A percentile compares a stretch with the other conserved stretches of the same genome.
Evolutionary conservation across 2,888 invertebrate species (phyloP).

Genomic region (Hypselothyrea guttata): DNA sequence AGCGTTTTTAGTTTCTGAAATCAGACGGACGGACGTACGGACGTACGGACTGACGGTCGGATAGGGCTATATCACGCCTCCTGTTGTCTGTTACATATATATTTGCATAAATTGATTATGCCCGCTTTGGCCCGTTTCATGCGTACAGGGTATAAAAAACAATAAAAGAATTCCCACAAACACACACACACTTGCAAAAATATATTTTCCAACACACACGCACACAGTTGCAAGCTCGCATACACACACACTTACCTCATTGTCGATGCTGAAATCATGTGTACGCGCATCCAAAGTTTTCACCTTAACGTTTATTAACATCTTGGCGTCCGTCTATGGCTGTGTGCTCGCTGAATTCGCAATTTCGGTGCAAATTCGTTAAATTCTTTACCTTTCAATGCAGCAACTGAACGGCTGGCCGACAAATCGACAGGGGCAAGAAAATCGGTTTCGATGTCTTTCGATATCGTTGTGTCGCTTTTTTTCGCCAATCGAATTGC

Average conservation of each 20-base stretch:
- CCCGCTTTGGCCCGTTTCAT: too few relatives aligned
- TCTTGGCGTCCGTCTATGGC: slow-evolving; percentile 62
- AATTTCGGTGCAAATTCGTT: slow-evolving; percentile 29
- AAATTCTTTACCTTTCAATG: slow-evolving; percentile 16
- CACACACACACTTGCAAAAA: neutral
- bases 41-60: too few relatives aligned
- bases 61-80: too few relatives aligned
- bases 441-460: slow-evolving; percentile 45
- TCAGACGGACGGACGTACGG: too few relatives aligned
- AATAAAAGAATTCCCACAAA: slow-evolving; percentile 18
- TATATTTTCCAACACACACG: neutral
- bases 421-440: slow-evolving; percentile 16
- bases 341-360: slow-evolving; percentile 15
- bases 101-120: too few relatives aligned
- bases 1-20: too few relatives aligned
- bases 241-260: slow-evolving; percentile 87
- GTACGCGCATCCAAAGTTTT: slow-evolving; percentile 95
- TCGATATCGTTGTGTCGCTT: slow-evolving; percentile 42
- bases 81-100: too few relatives aligned
- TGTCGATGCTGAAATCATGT: slow-evolving; percentile 90
- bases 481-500: slow-evolving; percentile 49
- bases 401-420: slow-evolving; percentile 25
- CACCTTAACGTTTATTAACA: slow-evolving; percentile 90
- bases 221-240: slow-evolving; percentile 7
- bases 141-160: too few relatives aligned